Evolutionary conservation across 2,113 vertebrate genomes (phyloP), one percentile per base, ranked within the genome.

Genomic region (Podilymbus podiceps): DNA sequence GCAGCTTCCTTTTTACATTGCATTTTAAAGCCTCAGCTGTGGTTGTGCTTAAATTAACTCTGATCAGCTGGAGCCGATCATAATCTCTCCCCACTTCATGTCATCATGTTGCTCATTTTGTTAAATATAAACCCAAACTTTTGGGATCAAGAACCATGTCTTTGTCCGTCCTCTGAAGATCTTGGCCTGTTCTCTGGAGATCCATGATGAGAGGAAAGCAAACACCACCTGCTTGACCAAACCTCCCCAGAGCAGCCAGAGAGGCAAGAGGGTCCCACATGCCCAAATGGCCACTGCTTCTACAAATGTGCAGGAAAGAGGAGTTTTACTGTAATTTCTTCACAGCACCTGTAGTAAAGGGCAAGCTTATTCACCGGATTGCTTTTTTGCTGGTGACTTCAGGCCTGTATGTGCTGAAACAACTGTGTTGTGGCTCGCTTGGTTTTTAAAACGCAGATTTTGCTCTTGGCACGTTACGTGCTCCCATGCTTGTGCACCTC

Each of bases 21-120:
- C 19, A 9, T 63, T 79, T 42, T 74, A 74, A 81, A 50, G 33
- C 68, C 62, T 64, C 25, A 15, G 44, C 22, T 90, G 47, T n/a
- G 28, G 22, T 53, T 73, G 59, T 62, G 23, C 50, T 33, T 89
- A 49, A 82, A 35, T 79, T 76, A 83, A 44, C 40, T 64, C 15
- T 44, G 58, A 25, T 60, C 0, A 3, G 3, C 49, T 72, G 49
- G 46, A 77, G 14, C 12, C 0, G 0, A 9, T 42, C 31, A 42
- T 23, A 7, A 4, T 79, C 56, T 68, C 12, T 79, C 28, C 25
- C 11, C 5, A 11, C 1, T 8, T 4, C 31, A 3, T 15, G 33
- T 47, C 63, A 15, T n/a, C 40, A 0, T 14, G 8, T 52, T 60
- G 16, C 40, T 64, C 33, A 24, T 87, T 88, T 84, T 80, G 12